phyloP scores from a whole-genome alignment of 2,888 invertebrate species.

The Drosophila meridionalis region DNA sequence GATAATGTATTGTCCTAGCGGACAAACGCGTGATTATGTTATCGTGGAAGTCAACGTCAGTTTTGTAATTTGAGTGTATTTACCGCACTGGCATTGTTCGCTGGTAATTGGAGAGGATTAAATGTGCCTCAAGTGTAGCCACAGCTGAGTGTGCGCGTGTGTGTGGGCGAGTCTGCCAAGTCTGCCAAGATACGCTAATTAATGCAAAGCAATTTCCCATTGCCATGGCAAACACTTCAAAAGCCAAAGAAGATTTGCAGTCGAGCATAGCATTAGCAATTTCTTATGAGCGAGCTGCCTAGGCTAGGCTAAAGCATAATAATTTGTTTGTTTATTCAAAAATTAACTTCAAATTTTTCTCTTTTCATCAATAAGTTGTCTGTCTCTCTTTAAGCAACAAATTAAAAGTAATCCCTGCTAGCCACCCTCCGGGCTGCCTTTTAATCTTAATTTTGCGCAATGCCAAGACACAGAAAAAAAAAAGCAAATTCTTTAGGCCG shows the following conservation, averaged over 20 bases:
- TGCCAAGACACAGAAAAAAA: conserved; percentile 25
- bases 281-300: neutral
- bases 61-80: conserved; percentile 10
- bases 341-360: neutral
- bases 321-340: neutral
- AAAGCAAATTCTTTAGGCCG: conserved; percentile 35
- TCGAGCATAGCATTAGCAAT: neutral
- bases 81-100: conserved; percentile 35
- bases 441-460: conserved; percentile 53
- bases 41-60: conserved; percentile 9
- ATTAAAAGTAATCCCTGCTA: conserved; percentile 10
- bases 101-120: conserved; percentile 58
- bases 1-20: conserved; percentile 3
- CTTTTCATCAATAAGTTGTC: conserved; percentile 2
- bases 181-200: conserved; percentile 35
- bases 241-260: conserved; percentile 2
- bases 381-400: neutral
- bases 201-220: conserved; percentile 29
- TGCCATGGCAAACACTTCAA: conserved; percentile 28
- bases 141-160: neutral
- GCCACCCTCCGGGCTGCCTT: conserved; percentile 17
- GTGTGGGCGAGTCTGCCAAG: conserved; percentile 11
- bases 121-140: conserved; percentile 12
- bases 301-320: neutral
- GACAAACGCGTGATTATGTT: conserved; percentile 6